A percentile compares a stretch with the other conserved stretches of the same genome.
phyloP scores from a whole-genome alignment of 2,888 invertebrate genomes.

The Xanthorhoe designata region DNA sequence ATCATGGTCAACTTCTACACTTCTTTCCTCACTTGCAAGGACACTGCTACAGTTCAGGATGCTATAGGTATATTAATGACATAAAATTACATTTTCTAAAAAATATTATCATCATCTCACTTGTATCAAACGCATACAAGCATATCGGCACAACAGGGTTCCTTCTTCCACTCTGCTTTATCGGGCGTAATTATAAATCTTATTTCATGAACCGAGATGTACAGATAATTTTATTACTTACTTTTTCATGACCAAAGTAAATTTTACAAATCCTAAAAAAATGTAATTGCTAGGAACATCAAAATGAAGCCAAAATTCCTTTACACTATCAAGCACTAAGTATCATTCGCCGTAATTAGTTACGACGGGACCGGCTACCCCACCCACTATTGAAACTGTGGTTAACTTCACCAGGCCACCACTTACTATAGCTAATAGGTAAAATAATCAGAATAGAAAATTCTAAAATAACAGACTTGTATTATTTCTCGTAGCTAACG shows the following conservation, averaged over 20 bases:
- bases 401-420: background rate
- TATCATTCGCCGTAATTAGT: background rate
- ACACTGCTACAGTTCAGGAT: constrained; percentile 90
- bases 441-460: background rate
- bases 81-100: background rate
- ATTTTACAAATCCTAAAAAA: background rate
- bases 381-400: constrained; percentile 1
- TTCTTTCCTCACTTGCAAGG: constrained; percentile 90
- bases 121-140: too few relatives aligned
- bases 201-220: too few relatives aligned
- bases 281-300: background rate
- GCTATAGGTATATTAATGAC: constrained; percentile 87
- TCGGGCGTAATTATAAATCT: too few relatives aligned
- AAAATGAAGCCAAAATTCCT: constrained; percentile 1
- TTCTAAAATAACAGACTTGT: constrained; percentile 3
- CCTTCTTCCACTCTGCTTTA: too few relatives aligned
- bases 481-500: constrained; percentile 6
- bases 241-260: background rate
- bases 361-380: background rate
- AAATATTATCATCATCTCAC: background rate
- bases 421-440: background rate
- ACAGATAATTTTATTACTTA: too few relatives aligned
- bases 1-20: constrained; percentile 96
- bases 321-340: too few relatives aligned
- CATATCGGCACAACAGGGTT: too few relatives aligned